phyloP scores from a whole-genome alignment of 1,140 invertebrate species.

The Heliconius eleuchia region DNA sequence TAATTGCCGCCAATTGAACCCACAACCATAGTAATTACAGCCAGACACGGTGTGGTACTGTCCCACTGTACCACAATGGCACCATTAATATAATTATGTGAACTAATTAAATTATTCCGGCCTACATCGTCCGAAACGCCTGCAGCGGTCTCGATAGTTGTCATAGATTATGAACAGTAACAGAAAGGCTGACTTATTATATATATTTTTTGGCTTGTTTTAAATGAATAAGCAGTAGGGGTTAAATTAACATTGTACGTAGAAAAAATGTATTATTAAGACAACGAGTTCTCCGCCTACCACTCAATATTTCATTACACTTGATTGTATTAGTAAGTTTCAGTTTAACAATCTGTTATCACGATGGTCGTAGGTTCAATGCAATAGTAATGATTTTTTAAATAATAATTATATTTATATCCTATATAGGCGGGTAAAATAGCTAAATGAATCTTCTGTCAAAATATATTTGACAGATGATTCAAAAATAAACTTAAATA shows the following conservation, averaged over 20 bases:
- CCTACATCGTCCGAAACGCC: slow-evolving; percentile 49
- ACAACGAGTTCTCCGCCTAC: background rate
- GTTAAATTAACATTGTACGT: no score
- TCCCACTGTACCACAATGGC: slow-evolving; percentile 39
- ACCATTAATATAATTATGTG: slow-evolving; percentile 44
- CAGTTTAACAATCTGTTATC: no score
- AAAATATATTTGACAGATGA: no score
- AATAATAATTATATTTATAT: no score
- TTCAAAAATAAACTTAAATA: no score
- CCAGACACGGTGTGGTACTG: background rate
- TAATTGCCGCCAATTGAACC: background rate
- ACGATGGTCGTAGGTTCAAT: no score
- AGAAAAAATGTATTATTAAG: background rate
- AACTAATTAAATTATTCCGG: slow-evolving; percentile 65
- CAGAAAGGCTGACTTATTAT: background rate
- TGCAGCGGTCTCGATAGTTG: slow-evolving; percentile 43
- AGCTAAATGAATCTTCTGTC: no score
- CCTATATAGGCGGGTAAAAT: no score
- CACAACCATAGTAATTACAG: background rate
- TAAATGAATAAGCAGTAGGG: no score
- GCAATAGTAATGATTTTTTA: no score
- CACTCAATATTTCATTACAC: no score
- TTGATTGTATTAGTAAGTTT: no score
- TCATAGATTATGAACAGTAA: slow-evolving; percentile 36
- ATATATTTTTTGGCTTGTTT: background rate